Evolutionary conservation across 2,113 vertebrate genomes (phyloP), one percentile per base, ranked within the genome.

Genomic region (Hydropotes inermis): DNA sequence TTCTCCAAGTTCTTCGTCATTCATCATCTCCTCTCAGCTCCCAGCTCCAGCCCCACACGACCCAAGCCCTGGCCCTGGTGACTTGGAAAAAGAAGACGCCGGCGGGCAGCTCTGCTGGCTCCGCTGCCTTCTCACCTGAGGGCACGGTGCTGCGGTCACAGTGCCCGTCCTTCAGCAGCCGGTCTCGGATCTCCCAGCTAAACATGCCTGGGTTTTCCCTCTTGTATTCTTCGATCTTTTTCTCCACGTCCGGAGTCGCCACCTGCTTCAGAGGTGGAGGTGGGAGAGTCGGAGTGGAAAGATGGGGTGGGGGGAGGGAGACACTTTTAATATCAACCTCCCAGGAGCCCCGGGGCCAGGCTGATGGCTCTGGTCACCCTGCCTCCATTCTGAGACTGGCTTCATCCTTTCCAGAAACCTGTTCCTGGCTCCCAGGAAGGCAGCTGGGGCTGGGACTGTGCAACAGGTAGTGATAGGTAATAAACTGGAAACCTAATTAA

Each of bases 181-280:
- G 99, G 98, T 99, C 99, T 76, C 99, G 99, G 98, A 99, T 99
- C 98, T 99, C 99, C 99, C 99, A 99, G 98, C 99, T 99, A 99
- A 99, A 99, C 99, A 99, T 99, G 13, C 99, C 99, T 0, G 99
- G 99, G 97, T 99, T 99, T 60, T 99, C 99, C 58, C 99, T 98
- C 98, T 99, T 99, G 99, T 99, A 99, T 85, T 99, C 99, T 98
- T 99, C 99, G 54, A 99, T 99, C 98, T 99, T 99, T 98, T 99
- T 99, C 98, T 99, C 99, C 98, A 99, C 99, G 94, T 99, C 99
- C 15, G 99, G 99, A 98, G 99, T 99, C 93, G 99, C 99, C 96
- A 99, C 99, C 99, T 99, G 99, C 99, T 99, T 99, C 99, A 99
- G 98, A 95, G 98, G 97, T 95, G 91, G 97, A 97, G 90, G 97